A percentile compares a stretch with the other conserved stretches of the same genome.
These are phyloP conservation scores for Cosmia pyralina DNA, from an alignment of 2,888 invertebrate genomes.

Conservation along the genomic window DNA sequence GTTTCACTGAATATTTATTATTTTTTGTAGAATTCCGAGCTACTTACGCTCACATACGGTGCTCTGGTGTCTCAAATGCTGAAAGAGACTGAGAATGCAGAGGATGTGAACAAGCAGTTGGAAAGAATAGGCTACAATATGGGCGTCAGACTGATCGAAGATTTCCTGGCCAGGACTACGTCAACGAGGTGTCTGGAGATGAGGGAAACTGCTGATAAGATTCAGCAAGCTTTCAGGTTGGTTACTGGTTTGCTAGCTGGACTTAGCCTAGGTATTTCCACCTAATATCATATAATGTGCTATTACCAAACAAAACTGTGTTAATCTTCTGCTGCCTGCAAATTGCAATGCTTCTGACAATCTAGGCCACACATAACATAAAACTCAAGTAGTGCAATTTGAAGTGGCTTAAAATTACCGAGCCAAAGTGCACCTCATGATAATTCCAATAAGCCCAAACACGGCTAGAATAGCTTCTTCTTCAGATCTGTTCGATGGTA, in stretches of 20 bases:
- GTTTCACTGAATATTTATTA: background rate
- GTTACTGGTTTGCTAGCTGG: background rate
- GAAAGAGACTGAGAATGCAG: constrained; percentile 98
- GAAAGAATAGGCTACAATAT: constrained; percentile 99
- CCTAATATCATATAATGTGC: background rate
- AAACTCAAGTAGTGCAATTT: too few relatives aligned
- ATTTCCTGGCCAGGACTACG: constrained; percentile 97
- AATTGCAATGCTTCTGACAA: too few relatives aligned
- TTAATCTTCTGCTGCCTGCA: too few relatives aligned
- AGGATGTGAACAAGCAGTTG: constrained; percentile 99
- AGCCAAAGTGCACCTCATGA: too few relatives aligned
- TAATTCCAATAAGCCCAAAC: too few relatives aligned
- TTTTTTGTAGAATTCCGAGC: constrained; percentile 96
- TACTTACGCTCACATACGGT: constrained; percentile 99
- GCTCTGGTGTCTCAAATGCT: constrained; percentile 99
- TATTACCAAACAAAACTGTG: too few relatives aligned
- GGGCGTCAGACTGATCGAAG: constrained; percentile 99
- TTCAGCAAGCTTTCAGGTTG: constrained; percentile 93
- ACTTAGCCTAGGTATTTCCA: background rate
- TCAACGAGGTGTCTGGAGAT: constrained; percentile 98
- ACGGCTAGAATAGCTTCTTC: too few relatives aligned
- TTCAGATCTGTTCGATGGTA: too few relatives aligned
- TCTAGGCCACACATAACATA: too few relatives aligned
- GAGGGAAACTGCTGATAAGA: constrained; percentile 98
- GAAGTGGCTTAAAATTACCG: too few relatives aligned